These are phyloP conservation scores for Cyprinodon brontotheroides DNA, from an alignment of 2,113 vertebrate genomes.

Conservation along the genomic window DNA sequence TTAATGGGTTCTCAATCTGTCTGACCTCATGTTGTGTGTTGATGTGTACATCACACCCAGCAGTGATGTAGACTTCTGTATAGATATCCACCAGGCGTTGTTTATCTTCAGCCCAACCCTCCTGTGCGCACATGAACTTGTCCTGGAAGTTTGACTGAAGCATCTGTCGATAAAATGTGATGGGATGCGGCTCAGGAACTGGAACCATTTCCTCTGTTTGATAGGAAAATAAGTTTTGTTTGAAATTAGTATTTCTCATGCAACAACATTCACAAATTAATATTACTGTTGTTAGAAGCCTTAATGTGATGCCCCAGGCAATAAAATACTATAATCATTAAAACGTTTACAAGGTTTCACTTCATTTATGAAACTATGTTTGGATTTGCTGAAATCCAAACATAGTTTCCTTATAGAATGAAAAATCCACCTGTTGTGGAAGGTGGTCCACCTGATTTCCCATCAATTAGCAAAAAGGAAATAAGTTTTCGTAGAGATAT, in stretches of 20 bases:
- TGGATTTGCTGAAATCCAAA: too few species aligned
- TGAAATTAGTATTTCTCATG: neutral
- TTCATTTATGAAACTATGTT: too few species aligned
- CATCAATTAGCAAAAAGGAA: too few species aligned
- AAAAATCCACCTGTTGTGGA: too few species aligned
- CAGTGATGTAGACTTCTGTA: constrained; percentile 30
- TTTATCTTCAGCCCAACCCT: constrained; percentile 11
- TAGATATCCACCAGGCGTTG: constrained; percentile 23
- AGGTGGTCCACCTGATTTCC: too few species aligned
- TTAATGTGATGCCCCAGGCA: too few species aligned
- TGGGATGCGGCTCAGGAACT: constrained; percentile 1
- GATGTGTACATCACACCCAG: neutral
- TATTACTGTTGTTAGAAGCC: too few species aligned
- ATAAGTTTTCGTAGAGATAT: too few species aligned
- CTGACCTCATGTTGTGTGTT: constrained; percentile 20
- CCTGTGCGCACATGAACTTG: constrained; percentile 17
- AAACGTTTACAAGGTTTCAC: too few species aligned
- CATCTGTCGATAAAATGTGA: constrained; percentile 22
- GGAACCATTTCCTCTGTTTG: constrained; percentile 16
- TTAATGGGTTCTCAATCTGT: neutral
- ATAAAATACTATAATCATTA: too few species aligned
- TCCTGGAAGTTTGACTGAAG: constrained; percentile 37
- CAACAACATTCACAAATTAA: too few species aligned
- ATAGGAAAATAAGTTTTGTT: neutral
- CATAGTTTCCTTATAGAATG: too few species aligned